phyloP scores from a whole-genome alignment of 2,113 vertebrate genomes.

The Hypanus sabinus region DNA sequence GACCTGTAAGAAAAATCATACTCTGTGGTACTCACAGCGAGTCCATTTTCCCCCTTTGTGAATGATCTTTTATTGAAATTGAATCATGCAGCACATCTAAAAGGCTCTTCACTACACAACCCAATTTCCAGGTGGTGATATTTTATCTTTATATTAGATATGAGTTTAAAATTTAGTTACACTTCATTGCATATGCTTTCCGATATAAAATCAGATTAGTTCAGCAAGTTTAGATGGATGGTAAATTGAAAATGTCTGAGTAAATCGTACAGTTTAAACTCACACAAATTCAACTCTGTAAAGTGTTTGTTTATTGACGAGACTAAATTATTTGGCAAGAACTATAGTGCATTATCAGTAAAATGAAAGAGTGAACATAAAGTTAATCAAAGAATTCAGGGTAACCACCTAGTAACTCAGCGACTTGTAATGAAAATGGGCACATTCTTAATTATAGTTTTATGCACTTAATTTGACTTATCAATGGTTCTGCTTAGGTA shows the following conservation, averaged over 20 bases:
- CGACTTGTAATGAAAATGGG: not conserved
- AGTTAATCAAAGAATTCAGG: not conserved
- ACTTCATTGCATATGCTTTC: not conserved
- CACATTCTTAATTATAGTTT: not conserved
- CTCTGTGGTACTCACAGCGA: no score
- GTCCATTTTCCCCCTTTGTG: no score
- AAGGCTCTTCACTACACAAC: no score
- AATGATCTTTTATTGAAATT: no score
- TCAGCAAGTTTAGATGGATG: not conserved
- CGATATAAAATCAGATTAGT: not conserved
- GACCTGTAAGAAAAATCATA: no score
- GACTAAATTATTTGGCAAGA: not conserved
- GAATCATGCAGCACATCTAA: no score
- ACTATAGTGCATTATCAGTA: not conserved
- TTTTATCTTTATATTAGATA: not conserved
- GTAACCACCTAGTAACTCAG: not conserved
- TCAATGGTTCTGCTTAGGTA: not conserved
- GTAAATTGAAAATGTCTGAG: not conserved
- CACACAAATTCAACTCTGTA: not conserved
- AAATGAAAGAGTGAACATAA: not conserved
- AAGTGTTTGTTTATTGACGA: not conserved
- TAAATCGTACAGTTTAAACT: not conserved
- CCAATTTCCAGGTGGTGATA: not conserved
- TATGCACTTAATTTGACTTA: not conserved
- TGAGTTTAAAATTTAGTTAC: not conserved